Conservation (phyloP, 2,888 invertebrate species). For the Lapara coniferarum region DNA sequence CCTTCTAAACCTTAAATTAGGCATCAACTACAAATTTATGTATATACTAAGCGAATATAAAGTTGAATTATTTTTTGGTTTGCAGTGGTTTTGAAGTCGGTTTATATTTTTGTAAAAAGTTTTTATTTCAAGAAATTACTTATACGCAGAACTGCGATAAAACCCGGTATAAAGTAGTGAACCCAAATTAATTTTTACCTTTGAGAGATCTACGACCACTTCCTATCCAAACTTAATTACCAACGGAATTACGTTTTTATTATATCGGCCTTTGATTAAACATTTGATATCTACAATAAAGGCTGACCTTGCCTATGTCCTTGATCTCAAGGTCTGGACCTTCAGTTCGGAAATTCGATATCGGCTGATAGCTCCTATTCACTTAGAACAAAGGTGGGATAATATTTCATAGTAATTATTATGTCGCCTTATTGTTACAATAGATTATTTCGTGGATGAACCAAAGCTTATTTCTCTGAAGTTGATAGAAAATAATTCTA, state of each 20-base stretch:
- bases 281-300: slow-evolving; percentile 5
- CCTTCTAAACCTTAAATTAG: too few species aligned
- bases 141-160: too few species aligned
- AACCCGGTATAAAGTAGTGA: too few species aligned
- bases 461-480: too few species aligned
- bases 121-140: too few species aligned
- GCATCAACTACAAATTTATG: too few species aligned
- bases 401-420: slow-evolving; percentile 16
- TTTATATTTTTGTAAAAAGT: too few species aligned
- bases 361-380: slow-evolving; percentile 12
- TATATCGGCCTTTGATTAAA: background rate
- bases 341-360: background rate
- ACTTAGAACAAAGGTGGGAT: slow-evolving; percentile 5
- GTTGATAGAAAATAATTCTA: too few species aligned
- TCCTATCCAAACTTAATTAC: background rate
- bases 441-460: too few species aligned
- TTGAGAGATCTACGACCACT: background rate
- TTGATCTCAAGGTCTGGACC: slow-evolving; percentile 1
- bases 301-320: background rate
- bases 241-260: background rate
- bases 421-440: background rate
- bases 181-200: background rate
- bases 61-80: too few species aligned
- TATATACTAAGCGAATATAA: too few species aligned
- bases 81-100: too few species aligned